Conservation (phyloP, 2,888 invertebrate species). For the Drosophila histrio region DNA sequence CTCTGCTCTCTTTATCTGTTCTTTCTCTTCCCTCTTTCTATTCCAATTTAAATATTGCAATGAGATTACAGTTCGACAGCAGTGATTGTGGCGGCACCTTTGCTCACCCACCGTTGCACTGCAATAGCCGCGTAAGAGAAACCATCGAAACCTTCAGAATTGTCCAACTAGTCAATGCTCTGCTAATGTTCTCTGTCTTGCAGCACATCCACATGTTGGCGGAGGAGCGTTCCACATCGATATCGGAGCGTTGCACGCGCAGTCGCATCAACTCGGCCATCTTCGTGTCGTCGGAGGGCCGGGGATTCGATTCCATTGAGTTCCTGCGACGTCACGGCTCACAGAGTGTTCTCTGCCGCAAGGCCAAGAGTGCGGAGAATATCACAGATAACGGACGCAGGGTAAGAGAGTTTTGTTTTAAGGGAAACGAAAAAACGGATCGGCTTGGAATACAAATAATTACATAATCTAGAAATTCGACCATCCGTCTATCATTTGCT, state of each 20-base stretch:
- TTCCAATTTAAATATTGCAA: slow-evolving; percentile 42
- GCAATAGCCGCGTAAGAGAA: slow-evolving; percentile 82
- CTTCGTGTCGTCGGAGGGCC: slow-evolving; percentile 90
- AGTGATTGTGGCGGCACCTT: slow-evolving; percentile 81
- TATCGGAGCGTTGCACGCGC: slow-evolving; percentile 87
- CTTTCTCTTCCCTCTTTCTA: slow-evolving; percentile 42
- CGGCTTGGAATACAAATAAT: no score
- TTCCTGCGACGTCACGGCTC: slow-evolving; percentile 92
- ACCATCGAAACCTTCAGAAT: slow-evolving; percentile 14
- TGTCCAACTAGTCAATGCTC: slow-evolving; percentile 7
- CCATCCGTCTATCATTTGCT: no score
- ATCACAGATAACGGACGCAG: slow-evolving; percentile 85
- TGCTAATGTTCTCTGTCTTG: slow-evolving; percentile 56
- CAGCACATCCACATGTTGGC: slow-evolving; percentile 90
- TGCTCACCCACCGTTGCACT: slow-evolving; percentile 82
- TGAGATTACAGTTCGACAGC: slow-evolving; percentile 82
- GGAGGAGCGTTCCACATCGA: slow-evolving; percentile 88
- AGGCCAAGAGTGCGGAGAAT: slow-evolving; percentile 91
- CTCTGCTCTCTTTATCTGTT: slow-evolving; percentile 40
- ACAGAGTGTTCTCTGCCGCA: slow-evolving; percentile 91
- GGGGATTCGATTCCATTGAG: slow-evolving; percentile 91
- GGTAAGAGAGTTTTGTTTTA: no score
- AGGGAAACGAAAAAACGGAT: no score
- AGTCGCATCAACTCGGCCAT: slow-evolving; percentile 94
- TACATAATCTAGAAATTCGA: no score